Evolutionary conservation across 2,113 vertebrate genomes (phyloP), one percentile per base, ranked within the genome.

Genomic region (Nothocercus julius): DNA sequence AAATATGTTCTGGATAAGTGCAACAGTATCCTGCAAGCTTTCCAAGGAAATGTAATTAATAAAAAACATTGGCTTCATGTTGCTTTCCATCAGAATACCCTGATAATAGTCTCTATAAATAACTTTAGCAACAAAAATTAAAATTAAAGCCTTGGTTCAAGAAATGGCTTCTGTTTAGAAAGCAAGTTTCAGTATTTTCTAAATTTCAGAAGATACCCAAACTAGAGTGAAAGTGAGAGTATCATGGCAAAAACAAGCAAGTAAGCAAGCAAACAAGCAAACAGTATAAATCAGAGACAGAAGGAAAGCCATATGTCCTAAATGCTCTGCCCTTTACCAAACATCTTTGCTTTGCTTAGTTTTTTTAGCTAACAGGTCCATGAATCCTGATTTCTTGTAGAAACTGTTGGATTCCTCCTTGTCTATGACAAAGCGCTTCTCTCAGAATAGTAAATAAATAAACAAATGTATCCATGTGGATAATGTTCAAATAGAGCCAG

Each of bases 321-420:
- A 67, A 13, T 79, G 56, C 45, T 64, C 53, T 75, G 22, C 34
- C 36, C 32, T 83, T 92, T 82, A 30, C 34, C 77, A 73, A 82
- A 58, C 82, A 70, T 61, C 11, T 49, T 53, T 84, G 24, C 56
- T 84, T 45, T 75, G 53, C 47, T 92, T 89, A 78, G n/a, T 51
- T 49, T 85, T 40, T 77, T 87, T 54, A 88, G 49, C 30, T 54
- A 87, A 82, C 25, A 78, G 68, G 72, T 58, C 70, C 3, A 3
- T 70, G 77, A 92, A 91, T 58, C 61, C 51, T 75, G 82, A 74
- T 91, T 95, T 94, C 64, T 86, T 54, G 6, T 16, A 49, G 72
- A 91, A 87, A 90, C 66, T 90, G 42, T 30, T 89, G 78, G 53
- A 83, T 92, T 94, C 90, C 74, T 95, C 13, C 40, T 89, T 90